Percentiles rank a stretch among this genome's conserved stretches.
These are phyloP conservation scores for Mobula birostris DNA, from an alignment of 2,113 vertebrate genomes.

Conservation along the genomic window DNA sequence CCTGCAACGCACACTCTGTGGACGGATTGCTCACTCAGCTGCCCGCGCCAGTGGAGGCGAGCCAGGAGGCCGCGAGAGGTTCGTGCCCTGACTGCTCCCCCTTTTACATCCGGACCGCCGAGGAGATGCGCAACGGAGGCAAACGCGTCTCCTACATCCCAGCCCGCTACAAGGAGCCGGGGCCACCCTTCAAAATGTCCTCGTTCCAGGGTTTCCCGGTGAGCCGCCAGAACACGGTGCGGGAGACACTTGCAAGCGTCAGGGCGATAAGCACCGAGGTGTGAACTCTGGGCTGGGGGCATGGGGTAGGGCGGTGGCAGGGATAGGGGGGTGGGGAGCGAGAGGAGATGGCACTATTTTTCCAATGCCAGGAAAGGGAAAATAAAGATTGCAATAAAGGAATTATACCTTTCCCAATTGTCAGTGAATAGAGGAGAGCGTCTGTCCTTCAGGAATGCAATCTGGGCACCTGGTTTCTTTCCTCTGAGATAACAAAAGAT, in stretches of 20 bases:
- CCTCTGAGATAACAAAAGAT: not conserved
- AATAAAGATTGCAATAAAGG: not conserved
- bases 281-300: constrained; percentile 49
- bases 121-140: constrained; percentile 80
- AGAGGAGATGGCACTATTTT: not conserved
- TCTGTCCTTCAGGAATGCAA: not conserved
- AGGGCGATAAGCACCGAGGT: constrained; percentile 88
- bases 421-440: not conserved
- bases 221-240: constrained; percentile 59
- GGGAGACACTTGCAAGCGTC: constrained; percentile 71
- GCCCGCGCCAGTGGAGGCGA: constrained; percentile 54
- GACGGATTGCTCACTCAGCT: constrained; percentile 60
- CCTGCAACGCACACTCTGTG: constrained; percentile 69
- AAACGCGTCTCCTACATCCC: constrained; percentile 74
- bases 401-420: not conserved
- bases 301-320: not conserved
- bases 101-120: constrained; percentile 78
- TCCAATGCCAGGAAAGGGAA: not conserved
- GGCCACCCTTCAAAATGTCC: constrained; percentile 66
- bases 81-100: constrained; percentile 80
- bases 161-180: constrained; percentile 72
- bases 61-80: constrained; percentile 46
- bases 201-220: constrained; percentile 63
- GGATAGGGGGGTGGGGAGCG: not conserved
- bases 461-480: not conserved